Percentiles rank a stretch among this genome's conserved stretches.
phyloP scores from a whole-genome alignment of 2,113 vertebrate genomes.

The Boleophthalmus pectinirostris region DNA sequence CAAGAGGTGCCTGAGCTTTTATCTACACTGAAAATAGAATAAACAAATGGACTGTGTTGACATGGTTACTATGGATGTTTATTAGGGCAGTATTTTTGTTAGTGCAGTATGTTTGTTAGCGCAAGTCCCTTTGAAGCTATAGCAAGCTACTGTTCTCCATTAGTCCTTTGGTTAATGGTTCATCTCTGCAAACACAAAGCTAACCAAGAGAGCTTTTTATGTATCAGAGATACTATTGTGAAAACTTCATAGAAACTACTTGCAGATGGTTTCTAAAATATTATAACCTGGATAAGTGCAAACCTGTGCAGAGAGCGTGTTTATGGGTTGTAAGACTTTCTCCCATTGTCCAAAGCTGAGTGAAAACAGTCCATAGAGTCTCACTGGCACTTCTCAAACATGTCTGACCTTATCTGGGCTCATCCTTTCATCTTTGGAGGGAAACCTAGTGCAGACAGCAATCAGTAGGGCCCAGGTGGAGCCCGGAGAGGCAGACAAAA shows the following conservation, averaged over 20 bases:
- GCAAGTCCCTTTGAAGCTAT: neutral
- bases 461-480: conserved; percentile 54
- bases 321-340: neutral
- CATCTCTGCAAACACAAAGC: neutral
- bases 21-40: neutral
- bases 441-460: conserved; percentile 46
- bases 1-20: neutral
- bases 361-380: conserved; percentile 34
- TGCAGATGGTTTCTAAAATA: neutral
- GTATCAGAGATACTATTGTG: neutral
- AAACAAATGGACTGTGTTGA: neutral
- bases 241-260: neutral
- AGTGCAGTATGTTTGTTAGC: neutral
- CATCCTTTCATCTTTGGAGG: conserved; percentile 55
- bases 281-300: neutral
- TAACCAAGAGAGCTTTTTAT: neutral
- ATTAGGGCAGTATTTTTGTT: neutral
- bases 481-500: conserved; percentile 35
- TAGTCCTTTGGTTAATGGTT: neutral
- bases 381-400: conserved; percentile 49
- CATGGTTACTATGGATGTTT: neutral
- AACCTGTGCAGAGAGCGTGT: neutral
- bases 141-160: neutral
- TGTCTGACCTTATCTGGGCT: conserved; percentile 49
- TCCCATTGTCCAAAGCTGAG: conserved; percentile 23